These are phyloP conservation scores for Silvanus unidentatus DNA, from an alignment of 2,888 invertebrate species.

Conservation along the genomic window DNA sequence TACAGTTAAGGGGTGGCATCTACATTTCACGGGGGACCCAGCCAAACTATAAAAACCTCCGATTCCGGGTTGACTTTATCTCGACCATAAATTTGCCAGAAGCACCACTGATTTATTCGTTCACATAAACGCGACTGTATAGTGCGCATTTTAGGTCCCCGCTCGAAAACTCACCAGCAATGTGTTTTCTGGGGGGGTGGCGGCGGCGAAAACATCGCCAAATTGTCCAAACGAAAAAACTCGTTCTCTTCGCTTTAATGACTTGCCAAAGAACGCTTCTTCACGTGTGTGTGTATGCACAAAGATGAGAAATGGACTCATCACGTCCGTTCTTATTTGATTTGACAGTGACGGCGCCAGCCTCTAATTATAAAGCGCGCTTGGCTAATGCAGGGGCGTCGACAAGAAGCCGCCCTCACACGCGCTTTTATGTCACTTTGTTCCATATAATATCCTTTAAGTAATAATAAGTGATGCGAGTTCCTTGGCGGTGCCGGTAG, in stretches of 20 bases:
- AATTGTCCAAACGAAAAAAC: no score
- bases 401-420: constrained; percentile 12
- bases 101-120: constrained; percentile 49
- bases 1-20: constrained; percentile 35
- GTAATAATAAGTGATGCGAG: constrained; percentile 14
- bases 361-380: constrained; percentile 16
- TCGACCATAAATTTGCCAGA: constrained; percentile 49
- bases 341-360: constrained; percentile 14
- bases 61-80: constrained; percentile 48
- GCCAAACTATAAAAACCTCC: constrained; percentile 47
- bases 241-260: no score
- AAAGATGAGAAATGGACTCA: no score
- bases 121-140: constrained; percentile 44
- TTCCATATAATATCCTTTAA: constrained; percentile 6
- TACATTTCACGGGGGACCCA: constrained; percentile 46
- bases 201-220: no score
- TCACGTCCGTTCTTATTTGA: no score
- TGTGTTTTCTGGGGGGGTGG: no score
- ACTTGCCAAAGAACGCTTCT: no score
- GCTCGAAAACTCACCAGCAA: constrained; percentile 1
- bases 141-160: constrained; percentile 11
- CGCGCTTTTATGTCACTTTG: constrained; percentile 16
- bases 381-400: constrained; percentile 19
- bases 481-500: no score
- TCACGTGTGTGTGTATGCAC: no score